phyloP scores from a whole-genome alignment of 2,113 vertebrate genomes.

The Xerus inauris region DNA sequence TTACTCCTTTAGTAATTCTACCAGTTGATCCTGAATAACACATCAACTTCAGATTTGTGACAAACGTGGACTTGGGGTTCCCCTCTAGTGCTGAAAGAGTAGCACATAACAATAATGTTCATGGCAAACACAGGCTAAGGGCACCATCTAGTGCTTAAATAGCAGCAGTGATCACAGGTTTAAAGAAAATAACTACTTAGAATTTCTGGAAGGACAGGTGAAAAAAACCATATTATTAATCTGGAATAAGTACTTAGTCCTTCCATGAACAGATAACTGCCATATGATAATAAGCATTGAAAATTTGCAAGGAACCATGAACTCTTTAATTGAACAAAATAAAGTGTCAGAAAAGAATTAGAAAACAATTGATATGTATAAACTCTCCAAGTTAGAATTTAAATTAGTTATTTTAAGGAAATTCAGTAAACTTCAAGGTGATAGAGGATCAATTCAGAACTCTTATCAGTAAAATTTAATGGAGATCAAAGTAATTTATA shows the following conservation, averaged over 20 bases:
- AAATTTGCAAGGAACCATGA: neutral
- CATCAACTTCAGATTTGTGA: neutral
- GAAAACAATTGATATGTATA: neutral
- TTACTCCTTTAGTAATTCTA: neutral
- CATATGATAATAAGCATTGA: neutral
- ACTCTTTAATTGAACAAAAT: neutral
- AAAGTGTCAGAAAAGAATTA: neutral
- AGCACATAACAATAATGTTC: neutral
- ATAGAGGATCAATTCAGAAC: too few species aligned
- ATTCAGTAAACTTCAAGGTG: neutral
- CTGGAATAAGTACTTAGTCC: neutral
- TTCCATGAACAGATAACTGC: neutral
- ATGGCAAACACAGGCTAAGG: neutral
- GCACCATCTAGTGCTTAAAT: neutral
- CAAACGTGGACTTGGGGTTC: neutral
- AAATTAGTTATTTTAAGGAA: neutral
- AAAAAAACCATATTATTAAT: neutral
- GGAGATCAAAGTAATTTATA: too few species aligned
- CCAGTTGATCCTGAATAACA: neutral
- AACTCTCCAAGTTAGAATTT: neutral
- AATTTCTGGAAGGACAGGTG: neutral
- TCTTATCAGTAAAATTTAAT: too few species aligned
- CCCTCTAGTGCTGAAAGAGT: neutral
- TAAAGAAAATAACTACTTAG: neutral
- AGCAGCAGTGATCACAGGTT: neutral